Percentiles rank a stretch among this genome's conserved stretches.
Evolutionary conservation across 2,797 vertebrate genomes (phyloP).

Genomic region (Odontamblyopus rebecca): DNA sequence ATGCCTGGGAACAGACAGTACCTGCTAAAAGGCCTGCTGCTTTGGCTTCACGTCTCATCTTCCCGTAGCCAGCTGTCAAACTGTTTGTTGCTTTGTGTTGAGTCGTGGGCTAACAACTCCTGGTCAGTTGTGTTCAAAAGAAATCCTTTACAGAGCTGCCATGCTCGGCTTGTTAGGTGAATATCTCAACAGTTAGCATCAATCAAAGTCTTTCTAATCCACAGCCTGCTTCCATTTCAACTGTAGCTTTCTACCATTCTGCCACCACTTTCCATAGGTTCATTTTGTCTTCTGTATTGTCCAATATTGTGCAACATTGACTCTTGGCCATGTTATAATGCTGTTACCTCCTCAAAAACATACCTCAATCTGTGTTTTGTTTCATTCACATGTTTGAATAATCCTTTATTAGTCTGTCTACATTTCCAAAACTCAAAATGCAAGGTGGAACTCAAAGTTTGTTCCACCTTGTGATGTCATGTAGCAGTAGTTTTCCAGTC

Average conservation of each 20-base stretch:
- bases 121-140: constrained; percentile 41
- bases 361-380: too few species aligned
- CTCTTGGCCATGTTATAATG: too few species aligned
- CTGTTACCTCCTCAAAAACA: too few species aligned
- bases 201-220: constrained; percentile 39
- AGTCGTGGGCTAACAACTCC: constrained; percentile 25
- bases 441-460: too few species aligned
- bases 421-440: too few species aligned
- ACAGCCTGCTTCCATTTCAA: constrained; percentile 19
- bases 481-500: too few species aligned
- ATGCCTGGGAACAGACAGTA: neutral
- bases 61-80: constrained; percentile 17
- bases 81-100: constrained; percentile 14
- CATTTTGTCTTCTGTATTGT: constrained; percentile 24
- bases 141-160: constrained; percentile 23
- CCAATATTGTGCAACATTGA: too few species aligned
- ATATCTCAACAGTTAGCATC: constrained; percentile 48
- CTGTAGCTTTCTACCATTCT: constrained; percentile 33
- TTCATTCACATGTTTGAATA: too few species aligned
- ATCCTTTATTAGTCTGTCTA: too few species aligned
- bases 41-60: constrained; percentile 27
- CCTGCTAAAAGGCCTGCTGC: constrained; percentile 19
- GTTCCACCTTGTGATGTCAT: too few species aligned
- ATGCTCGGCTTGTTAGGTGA: constrained; percentile 49
- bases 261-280: constrained; percentile 40